Evolutionary conservation across 2,113 vertebrate species (phyloP), one percentile per base, ranked within the genome.

Genomic region (Zapus hudsonius): DNA sequence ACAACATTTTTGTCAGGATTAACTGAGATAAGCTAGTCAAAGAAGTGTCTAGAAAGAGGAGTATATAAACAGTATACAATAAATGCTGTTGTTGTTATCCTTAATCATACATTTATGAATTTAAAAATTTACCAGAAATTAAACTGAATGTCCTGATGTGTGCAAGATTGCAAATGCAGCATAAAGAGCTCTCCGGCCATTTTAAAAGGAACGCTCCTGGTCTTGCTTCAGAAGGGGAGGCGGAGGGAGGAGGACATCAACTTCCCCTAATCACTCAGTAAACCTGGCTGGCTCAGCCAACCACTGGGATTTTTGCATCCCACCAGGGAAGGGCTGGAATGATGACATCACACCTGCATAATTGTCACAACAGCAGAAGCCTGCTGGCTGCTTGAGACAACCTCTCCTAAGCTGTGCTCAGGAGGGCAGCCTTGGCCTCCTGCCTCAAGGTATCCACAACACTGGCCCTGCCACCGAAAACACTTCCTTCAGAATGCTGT

Each of bases 261-360:
- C 69, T 63, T 91, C 67, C 76, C n/a, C 40, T 13, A 73, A 85
- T 57, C 90, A 47, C 67, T 66, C 67, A 57, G 78, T 27, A 40
- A 52, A 40, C 22, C 81, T 23, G 10, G 15, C 74, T 20, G 2
- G 47, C 85, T 92, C 20, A 31, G 57, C 79, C 47, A 3, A 40
- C 81, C 85, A n/a, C 23, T 52, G 83, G 22, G 42, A 74, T 86
- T 64, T 84, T 36, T 70, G 1, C 6, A 20, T 40, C 89, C 84
- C 89, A 83, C 42, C 25, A 74, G 94, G 89, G 76, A 91, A 25
- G 40, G 19, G n/a, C 83, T 19, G n/a, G 87, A 33, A 31, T 80
- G 93, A 83, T 0, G n/a, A 67, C 92, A 72, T 36, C 7, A 22
- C 7, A 29, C 31, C 44, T 1, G 31, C 17, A 5, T 38, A 42